A percentile compares a stretch with the other conserved stretches of the same genome.
Evolutionary conservation across 2,797 vertebrate species (phyloP).

Genomic region (Falco novaeseelandiae): DNA sequence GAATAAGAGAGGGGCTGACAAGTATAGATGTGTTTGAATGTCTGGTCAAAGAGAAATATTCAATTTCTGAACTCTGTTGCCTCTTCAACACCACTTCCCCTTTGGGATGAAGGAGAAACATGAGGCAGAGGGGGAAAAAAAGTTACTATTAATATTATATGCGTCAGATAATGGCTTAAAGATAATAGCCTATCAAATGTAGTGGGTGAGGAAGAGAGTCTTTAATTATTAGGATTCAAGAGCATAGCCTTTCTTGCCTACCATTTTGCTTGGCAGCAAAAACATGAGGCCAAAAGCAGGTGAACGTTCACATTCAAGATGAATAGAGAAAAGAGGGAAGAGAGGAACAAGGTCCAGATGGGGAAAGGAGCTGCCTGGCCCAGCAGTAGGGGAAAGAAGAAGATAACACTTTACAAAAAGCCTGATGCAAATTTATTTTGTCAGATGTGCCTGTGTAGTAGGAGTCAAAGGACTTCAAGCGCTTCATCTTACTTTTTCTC

Average conservation of each 20-base stretch:
- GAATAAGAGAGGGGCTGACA: not conserved
- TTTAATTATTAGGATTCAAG: not conserved
- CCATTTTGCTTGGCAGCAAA: not conserved
- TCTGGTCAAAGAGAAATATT: not conserved
- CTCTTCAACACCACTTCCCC: not conserved
- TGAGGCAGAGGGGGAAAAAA: not conserved
- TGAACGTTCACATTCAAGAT: not conserved
- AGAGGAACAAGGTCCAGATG: not conserved
- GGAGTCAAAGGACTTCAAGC: slow-evolving; percentile 9
- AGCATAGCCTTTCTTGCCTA: not conserved
- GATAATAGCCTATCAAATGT: not conserved
- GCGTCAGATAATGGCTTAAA: not conserved
- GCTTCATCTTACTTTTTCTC: not conserved
- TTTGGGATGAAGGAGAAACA: not conserved
- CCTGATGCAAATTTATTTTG: not conserved
- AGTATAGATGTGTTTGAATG: not conserved
- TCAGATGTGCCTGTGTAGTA: not conserved
- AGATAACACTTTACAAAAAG: not conserved
- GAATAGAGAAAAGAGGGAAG: not conserved
- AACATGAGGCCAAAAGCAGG: not conserved
- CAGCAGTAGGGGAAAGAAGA: not conserved
- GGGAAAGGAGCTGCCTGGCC: not conserved
- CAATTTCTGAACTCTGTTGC: not conserved
- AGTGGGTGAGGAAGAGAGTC: not conserved
- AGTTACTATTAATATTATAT: not conserved